Conservation (phyloP, 2,888 invertebrate genomes). For the Philonicus albiceps region DNA sequence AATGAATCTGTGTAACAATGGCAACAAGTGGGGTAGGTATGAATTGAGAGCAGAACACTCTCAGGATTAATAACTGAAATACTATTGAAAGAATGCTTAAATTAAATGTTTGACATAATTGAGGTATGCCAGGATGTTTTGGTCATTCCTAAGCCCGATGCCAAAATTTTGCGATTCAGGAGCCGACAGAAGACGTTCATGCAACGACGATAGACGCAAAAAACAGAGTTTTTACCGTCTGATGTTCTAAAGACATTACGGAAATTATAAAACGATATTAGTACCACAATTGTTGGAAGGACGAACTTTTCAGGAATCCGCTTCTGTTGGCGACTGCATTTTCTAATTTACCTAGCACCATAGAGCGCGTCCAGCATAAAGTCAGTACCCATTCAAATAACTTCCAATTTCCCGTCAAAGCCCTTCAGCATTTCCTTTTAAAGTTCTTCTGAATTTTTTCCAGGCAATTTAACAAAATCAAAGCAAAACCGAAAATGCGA, state of each 20-base stretch:
- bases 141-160: not conserved
- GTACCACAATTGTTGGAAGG: not conserved
- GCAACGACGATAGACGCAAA: not conserved
- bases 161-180: not conserved
- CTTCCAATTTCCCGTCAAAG: not conserved
- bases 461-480: conserved; percentile 37
- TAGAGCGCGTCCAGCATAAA: not conserved
- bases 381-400: conserved; percentile 3
- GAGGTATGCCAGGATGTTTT: not conserved
- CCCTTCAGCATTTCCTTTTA: not conserved
- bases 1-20: not conserved
- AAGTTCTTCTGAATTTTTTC: conserved; percentile 3
- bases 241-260: not conserved
- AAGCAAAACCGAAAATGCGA: not conserved
- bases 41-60: not conserved
- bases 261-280: not conserved
- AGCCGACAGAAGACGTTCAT: not conserved
- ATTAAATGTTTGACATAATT: not conserved
- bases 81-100: not conserved
- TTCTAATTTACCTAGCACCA: not conserved
- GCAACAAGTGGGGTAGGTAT: not conserved
- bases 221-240: not conserved
- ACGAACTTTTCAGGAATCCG: not conserved
- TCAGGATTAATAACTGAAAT: not conserved
- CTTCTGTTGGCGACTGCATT: not conserved